phyloP scores from a whole-genome alignment of 2,113 vertebrate genomes.

The Mastomys coucha region DNA sequence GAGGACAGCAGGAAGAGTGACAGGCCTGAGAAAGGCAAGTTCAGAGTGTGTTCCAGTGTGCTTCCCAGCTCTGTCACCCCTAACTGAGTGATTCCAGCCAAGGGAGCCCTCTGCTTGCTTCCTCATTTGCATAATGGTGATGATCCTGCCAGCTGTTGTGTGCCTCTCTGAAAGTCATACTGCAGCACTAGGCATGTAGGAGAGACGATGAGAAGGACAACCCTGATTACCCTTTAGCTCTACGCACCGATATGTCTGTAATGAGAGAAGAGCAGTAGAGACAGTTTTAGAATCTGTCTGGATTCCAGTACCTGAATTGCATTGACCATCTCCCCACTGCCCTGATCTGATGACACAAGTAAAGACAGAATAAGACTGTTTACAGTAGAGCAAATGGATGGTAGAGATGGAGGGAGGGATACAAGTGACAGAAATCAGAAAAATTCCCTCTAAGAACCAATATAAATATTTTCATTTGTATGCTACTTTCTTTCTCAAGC shows the following conservation, averaged over 20 bases:
- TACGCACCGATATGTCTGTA: neutral
- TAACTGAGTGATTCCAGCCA: neutral
- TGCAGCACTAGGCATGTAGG: fast-evolving
- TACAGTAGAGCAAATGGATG: neutral
- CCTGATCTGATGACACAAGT: neutral
- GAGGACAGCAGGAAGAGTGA: neutral
- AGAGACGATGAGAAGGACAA: neutral
- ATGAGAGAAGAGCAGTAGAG: neutral
- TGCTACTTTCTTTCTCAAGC: neutral
- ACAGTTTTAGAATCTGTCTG: neutral
- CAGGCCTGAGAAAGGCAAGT: neutral
- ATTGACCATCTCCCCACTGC: neutral
- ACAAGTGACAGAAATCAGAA: neutral
- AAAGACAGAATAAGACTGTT: neutral
- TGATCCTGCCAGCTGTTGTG: neutral
- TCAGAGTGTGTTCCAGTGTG: neutral
- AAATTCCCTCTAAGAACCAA: neutral
- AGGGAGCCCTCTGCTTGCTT: neutral
- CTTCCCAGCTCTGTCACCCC: neutral
- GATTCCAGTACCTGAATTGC: neutral
- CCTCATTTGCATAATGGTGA: conserved; percentile 15
- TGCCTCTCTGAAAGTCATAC: neutral
- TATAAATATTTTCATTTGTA: neutral
- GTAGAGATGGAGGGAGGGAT: neutral
- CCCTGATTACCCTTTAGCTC: neutral